phyloP scores from a whole-genome alignment of 1,140 invertebrate genomes.

The Mesaphorura yosii region DNA sequence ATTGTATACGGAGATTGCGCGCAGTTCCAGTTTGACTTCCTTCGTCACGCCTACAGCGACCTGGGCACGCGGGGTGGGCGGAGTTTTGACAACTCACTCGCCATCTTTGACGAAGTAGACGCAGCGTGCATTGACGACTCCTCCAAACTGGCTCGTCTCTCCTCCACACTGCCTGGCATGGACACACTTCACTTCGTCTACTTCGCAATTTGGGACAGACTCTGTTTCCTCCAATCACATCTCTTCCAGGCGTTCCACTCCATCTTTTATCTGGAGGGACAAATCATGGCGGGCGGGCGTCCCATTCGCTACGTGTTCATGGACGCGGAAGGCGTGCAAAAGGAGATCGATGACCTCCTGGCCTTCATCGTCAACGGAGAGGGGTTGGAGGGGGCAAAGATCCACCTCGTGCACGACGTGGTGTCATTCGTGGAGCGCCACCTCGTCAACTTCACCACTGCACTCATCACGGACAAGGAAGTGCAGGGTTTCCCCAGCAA shows the following conservation, averaged over 20 bases:
- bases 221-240: not conserved
- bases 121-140: conserved; percentile 19
- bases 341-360: not conserved
- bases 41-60: conserved; percentile 14
- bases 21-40: conserved; percentile 17
- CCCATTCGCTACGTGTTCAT: not conserved
- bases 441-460: not conserved
- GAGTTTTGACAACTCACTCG: not conserved
- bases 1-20: conserved; percentile 20
- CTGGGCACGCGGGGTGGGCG: conserved; percentile 8
- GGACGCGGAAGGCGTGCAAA: not conserved
- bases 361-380: not conserved
- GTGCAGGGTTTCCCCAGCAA: not conserved
- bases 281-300: not conserved
- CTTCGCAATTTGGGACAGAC: conserved; percentile 14
- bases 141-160: conserved; percentile 6
- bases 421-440: conserved; percentile 6
- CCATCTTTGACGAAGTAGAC: conserved; percentile 23
- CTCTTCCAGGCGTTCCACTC: not conserved
- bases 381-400: conserved; percentile 1
- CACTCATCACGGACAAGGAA: not conserved
- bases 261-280: conserved; percentile 11
- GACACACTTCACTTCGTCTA: conserved; percentile 16
- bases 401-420: not conserved
- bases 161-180: conserved; percentile 14